These are phyloP conservation scores for Condylostylus longicornis DNA, from an alignment of 1,140 invertebrate species.

Conservation along the genomic window DNA sequence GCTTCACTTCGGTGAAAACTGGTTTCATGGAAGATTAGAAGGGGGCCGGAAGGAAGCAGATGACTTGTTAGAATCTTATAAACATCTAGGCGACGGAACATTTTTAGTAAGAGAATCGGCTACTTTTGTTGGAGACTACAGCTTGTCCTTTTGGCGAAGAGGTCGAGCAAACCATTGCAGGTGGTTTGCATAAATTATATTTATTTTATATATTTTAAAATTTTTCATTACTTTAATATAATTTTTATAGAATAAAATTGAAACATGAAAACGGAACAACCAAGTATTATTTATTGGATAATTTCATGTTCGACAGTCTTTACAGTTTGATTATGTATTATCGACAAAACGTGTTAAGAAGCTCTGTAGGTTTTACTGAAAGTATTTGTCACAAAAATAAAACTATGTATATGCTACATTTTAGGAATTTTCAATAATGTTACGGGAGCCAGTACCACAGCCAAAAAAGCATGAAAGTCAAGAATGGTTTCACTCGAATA, in stretches of 20 bases:
- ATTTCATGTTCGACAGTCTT: constrained; percentile 78
- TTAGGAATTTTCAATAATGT: constrained; percentile 74
- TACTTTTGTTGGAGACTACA: constrained; percentile 92
- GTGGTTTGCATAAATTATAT: neutral
- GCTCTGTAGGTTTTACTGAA: constrained; percentile 43
- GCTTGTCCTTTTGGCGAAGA: constrained; percentile 85
- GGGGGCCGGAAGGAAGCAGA: constrained; percentile 58
- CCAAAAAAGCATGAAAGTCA: constrained; percentile 86
- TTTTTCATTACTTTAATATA: neutral
- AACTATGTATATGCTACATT: constrained; percentile 24
- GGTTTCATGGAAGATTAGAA: constrained; percentile 83
- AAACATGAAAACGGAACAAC: constrained; percentile 78
- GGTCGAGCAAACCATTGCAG: constrained; percentile 79
- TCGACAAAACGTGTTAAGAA: constrained; percentile 66
- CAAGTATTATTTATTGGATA: constrained; percentile 84
- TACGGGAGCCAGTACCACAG: constrained; percentile 86
- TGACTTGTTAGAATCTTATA: constrained; percentile 53
- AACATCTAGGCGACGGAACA: constrained; percentile 82
- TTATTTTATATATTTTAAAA: neutral
- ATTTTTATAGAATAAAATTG: constrained; percentile 55
- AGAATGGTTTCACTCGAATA: constrained; percentile 82
- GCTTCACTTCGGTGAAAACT: constrained; percentile 85
- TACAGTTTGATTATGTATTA: constrained; percentile 89
- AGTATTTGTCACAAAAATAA: constrained; percentile 1
- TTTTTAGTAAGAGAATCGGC: constrained; percentile 90